phyloP scores from a whole-genome alignment of 2,797 vertebrate species.

The Molossus molossus region DNA sequence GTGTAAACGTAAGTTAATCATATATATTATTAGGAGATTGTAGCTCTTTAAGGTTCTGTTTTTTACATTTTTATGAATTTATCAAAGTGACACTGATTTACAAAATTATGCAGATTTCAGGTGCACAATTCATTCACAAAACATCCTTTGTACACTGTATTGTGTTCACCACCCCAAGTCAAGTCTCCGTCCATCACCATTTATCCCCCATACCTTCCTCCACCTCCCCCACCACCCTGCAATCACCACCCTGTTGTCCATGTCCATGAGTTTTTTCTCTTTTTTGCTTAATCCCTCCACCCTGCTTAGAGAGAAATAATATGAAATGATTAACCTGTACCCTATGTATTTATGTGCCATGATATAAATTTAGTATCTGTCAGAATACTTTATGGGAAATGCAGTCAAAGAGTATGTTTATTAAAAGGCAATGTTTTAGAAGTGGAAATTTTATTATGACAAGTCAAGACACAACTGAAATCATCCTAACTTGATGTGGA shows the following conservation, averaged over 20 bases:
- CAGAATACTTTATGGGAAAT: slow-evolving; percentile 82
- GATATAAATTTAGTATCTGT: slow-evolving; percentile 67
- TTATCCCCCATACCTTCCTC: neutral
- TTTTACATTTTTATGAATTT: neutral
- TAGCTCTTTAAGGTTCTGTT: neutral
- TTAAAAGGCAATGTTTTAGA: slow-evolving; percentile 78
- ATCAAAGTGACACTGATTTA: neutral
- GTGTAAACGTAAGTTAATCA: neutral
- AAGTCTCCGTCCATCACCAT: neutral
- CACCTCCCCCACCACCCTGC: neutral
- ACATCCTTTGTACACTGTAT: neutral
- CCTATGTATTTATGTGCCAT: slow-evolving; percentile 18
- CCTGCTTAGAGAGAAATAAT: slow-evolving; percentile 55
- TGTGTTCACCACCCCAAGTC: neutral
- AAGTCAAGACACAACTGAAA: slow-evolving; percentile 77
- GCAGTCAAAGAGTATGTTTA: slow-evolving; percentile 80
- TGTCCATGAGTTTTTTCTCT: neutral
- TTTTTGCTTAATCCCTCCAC: neutral
- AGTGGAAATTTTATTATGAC: slow-evolving; percentile 82
- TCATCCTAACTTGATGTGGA: slow-evolving; percentile 81
- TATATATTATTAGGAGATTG: neutral
- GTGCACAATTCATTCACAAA: neutral
- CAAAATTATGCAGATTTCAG: neutral
- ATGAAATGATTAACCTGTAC: slow-evolving; percentile 48
- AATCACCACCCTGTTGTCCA: neutral